Base-by-base conservation (phyloP, 2,113 vertebrate genomes). In the Pungitius pungitius region DNA sequence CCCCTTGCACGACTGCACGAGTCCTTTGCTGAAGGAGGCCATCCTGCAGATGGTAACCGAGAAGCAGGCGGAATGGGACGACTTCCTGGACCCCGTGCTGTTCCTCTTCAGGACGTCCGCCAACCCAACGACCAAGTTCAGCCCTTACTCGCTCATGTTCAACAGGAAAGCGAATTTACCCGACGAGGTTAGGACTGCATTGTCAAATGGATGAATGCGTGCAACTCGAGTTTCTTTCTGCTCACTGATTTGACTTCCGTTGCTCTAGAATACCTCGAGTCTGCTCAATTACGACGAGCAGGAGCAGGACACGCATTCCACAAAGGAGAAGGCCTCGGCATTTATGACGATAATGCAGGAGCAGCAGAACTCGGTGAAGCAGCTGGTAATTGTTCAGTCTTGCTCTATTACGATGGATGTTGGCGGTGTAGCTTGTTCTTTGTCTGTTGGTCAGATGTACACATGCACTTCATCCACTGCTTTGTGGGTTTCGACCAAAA, bases 131-230 rank as follows among this genome's bases (percentile, higher is more conserved):
- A 97, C 96, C 1, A 95, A 94, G 78, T 95, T 95, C 80, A 93
- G 93, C 0, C 96, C 96, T 0, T 95, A 95, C 78, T 95, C 94
- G 62, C 93, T 97, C 78, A 94, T 97, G 92, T 96, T 96, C 77
- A 96, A 93, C 91, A 93, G 96, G 89, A 93, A 93, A 2, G 88
- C 91, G 22, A 92, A 86, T 76, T 71, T 93, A 49, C 93, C 93
- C 0, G 92, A 86, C 0, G 82, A 89, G 90, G 94, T n/a, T 95
- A 67, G 40, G 78, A 27, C 3, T 24, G 17, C 11, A 13, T 9
- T 18, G 59, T 14, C 6, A 11, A 45, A 6, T 14, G 3, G 1
- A 35, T 35, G 33, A 3, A 24, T 0, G 52, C 15, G 39, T 33
- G 4, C 33, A 13, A 42, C 5, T 17, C 6, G 30, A 2, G 12